Conservation (phyloP, 2,888 invertebrate genomes). For the Eupithecia vulgata region DNA sequence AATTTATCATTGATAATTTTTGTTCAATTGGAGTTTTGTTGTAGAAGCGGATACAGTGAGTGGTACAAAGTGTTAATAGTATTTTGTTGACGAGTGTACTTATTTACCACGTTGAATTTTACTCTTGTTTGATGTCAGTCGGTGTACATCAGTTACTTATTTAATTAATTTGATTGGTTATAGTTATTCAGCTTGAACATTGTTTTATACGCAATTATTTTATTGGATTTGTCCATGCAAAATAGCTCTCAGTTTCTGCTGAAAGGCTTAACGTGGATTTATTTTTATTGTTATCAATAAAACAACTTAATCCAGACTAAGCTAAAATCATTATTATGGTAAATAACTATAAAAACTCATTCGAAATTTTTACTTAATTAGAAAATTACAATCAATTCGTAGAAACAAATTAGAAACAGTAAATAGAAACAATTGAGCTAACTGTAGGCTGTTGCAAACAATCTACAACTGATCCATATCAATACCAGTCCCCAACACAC, state of each 20-base stretch:
- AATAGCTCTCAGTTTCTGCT: background rate
- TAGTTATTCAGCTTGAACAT: background rate
- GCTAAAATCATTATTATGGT: background rate
- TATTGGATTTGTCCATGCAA: constrained; percentile 1
- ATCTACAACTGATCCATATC: too few relatives aligned
- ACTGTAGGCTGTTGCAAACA: too few relatives aligned
- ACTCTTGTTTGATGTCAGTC: background rate
- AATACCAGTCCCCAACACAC: too few relatives aligned
- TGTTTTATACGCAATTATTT: background rate
- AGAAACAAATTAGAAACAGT: too few relatives aligned
- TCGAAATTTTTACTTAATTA: too few relatives aligned
- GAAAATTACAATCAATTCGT: too few relatives aligned
- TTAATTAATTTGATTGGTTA: constrained; percentile 9
- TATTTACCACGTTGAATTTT: background rate
- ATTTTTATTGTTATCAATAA: background rate
- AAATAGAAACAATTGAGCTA: too few relatives aligned
- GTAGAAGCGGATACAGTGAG: too few relatives aligned
- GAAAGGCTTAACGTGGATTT: background rate
- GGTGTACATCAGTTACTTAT: background rate
- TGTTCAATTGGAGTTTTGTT: too few relatives aligned
- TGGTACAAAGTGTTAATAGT: background rate
- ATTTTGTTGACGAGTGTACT: background rate
- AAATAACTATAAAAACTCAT: background rate
- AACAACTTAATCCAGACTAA: background rate
- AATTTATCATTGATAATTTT: too few relatives aligned